Base-by-base conservation (phyloP, 2,888 invertebrate genomes). In the Sinelater perroti region DNA sequence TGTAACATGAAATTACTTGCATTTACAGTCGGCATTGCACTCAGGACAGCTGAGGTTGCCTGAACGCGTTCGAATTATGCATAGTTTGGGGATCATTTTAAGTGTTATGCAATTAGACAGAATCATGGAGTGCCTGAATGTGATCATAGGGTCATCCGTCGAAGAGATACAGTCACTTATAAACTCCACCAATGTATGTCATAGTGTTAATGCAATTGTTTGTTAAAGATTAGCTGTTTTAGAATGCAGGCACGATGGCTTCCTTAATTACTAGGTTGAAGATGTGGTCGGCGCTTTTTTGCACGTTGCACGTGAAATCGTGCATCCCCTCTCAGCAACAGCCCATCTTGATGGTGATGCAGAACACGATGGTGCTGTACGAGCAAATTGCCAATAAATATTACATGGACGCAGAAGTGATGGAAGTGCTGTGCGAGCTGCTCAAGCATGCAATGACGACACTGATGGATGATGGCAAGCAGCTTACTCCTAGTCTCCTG, bases 11-110 rank as follows among this genome's bases (percentile, higher is more conserved):
- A n/a, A n/a, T n/a, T n/a, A n/a, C n/a, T n/a, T n/a, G n/a, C 47
- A 52, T 61, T 79, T 80, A 11, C 70, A 84, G 76, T 76, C 76
- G 26, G 81, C 83, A 0, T 73, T 89, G 5, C 77, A 80, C 11
- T 81, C 80, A 30, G 83, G 85, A 0, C 77, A 80, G 18, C 79
- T 87, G 49, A 85, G 87, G 73, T 81, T 86, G 47, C 83, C 86
- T 0, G 92, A 92, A 71, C 83, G 85, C 54, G 81, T 87, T 44
- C 82, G 92, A 36, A 76, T 93, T 11, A 91, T 92, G 89, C 88
- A 85, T 64, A 87, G 88, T 47, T 83, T 91, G 51, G 91, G 92
- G 4, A 85, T 87, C 70, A 81, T 91, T 3, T 78, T 92, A 64
- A 88, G 90, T 56, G 80, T 88, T 10, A 76, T 91, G 56, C 82